Conservation (phyloP, 2,113 vertebrate genomes). For the Indicator indicator region DNA sequence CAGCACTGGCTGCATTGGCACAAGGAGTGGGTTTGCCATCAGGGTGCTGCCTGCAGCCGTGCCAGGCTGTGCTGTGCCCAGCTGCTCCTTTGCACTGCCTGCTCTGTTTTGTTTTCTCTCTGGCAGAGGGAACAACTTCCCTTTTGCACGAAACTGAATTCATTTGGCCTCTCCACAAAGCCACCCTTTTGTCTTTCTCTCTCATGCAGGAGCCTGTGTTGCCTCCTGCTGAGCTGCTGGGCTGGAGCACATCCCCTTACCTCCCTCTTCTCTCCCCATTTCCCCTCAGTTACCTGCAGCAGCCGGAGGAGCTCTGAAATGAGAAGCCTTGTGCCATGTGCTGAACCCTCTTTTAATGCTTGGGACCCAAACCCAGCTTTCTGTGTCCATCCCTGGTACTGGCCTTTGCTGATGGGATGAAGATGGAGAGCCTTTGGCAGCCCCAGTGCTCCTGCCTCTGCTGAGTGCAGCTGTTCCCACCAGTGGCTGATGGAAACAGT, state of each 20-base stretch:
- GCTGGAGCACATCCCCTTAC: not conserved
- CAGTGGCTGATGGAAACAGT: rapidly evolving
- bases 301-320: not conserved
- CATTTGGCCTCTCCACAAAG: not conserved
- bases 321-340: not conserved
- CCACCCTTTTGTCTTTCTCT: not conserved
- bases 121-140: not conserved
- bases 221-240: not conserved
- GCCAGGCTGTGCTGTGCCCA: not conserved
- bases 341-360: not conserved
- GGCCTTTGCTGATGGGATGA: rapidly evolving
- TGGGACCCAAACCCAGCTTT: not conserved
- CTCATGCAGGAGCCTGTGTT: not conserved
- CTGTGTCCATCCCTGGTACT: rapidly evolving
- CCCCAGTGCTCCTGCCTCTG: not conserved
- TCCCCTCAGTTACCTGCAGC: not conserved
- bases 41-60: not conserved
- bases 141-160: not conserved
- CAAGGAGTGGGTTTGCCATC: rapidly evolving
- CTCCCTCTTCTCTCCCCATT: not conserved
- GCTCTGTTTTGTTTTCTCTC: not conserved
- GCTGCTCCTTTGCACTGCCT: too few relatives aligned
- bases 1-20: not conserved
- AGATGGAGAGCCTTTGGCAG: not conserved
- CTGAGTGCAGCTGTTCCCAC: rapidly evolving